Conservation (phyloP, 64 coral and sea anemone genomes). For the Actinia equina region DNA sequence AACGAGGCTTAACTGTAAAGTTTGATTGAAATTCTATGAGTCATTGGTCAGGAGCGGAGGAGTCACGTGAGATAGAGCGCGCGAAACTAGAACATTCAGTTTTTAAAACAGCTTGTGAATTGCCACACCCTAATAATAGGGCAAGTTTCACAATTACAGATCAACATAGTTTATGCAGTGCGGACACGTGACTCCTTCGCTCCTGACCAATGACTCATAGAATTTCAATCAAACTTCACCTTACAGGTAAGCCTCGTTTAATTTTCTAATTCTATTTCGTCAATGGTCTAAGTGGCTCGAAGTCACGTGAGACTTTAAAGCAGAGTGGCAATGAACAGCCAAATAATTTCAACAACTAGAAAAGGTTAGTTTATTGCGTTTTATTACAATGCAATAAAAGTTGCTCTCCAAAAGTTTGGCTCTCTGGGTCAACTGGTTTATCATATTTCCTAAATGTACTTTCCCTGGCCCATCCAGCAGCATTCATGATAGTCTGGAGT, state of each 20-base stretch:
- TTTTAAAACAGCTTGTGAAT: constrained; percentile 39
- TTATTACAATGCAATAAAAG: background rate
- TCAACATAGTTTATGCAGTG: constrained; percentile 12
- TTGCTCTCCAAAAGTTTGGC: background rate
- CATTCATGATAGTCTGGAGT: constrained; percentile 5
- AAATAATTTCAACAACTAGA: constrained; percentile 15
- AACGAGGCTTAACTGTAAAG: no score
- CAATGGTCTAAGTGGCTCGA: constrained; percentile 14
- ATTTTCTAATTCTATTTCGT: background rate
- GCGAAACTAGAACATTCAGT: constrained; percentile 42
- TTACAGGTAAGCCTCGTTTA: no score
- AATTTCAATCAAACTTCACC: no score
- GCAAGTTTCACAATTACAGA: constrained; percentile 12
- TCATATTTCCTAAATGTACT: constrained; percentile 18
- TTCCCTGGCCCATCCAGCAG: background rate
- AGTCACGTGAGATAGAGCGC: constrained; percentile 19
- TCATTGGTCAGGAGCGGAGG: no score
- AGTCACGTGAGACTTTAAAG: constrained; percentile 46
- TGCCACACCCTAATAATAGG: constrained; percentile 44
- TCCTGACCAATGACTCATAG: no score
- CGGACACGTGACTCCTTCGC: background rate
- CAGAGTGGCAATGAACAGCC: background rate
- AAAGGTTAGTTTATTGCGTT: background rate
- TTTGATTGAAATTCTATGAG: no score
- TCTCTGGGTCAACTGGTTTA: background rate